Conservation (phyloP, 1,140 invertebrate genomes). For the Drosophila chauvacae region DNA sequence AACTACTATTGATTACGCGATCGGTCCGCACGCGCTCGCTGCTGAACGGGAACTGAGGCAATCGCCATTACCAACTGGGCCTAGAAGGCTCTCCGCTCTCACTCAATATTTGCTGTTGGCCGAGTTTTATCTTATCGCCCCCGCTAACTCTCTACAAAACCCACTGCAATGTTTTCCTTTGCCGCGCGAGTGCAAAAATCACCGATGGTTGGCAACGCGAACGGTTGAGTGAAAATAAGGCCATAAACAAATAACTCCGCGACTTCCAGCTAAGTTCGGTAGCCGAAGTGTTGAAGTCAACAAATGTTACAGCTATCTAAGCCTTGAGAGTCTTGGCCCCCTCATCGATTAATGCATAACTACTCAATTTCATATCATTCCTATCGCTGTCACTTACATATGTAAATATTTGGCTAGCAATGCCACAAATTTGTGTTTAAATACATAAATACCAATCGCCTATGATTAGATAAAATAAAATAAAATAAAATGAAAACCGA, state of each 20-base stretch:
- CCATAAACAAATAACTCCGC: background rate
- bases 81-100: slow-evolving; percentile 16
- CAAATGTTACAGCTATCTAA: background rate
- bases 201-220: slow-evolving; percentile 15
- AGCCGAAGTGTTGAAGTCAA: background rate
- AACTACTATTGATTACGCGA: background rate
- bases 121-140: slow-evolving; percentile 47
- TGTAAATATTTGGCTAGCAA: slow-evolving; percentile 30
- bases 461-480: slow-evolving; percentile 66
- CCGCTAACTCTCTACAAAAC: slow-evolving; percentile 32
- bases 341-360: slow-evolving; percentile 13
- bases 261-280: background rate
- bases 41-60: slow-evolving; percentile 53
- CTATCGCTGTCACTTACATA: slow-evolving; percentile 45
- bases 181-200: slow-evolving; percentile 16
- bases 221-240: slow-evolving; percentile 22
- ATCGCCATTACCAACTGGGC: slow-evolving; percentile 9
- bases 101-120: slow-evolving; percentile 8
- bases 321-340: slow-evolving; percentile 3
- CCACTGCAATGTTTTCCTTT: slow-evolving; percentile 24
- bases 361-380: slow-evolving; percentile 1
- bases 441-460: slow-evolving; percentile 41
- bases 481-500: slow-evolving; percentile 18
- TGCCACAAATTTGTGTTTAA: slow-evolving; percentile 47
- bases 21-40: slow-evolving; percentile 49